phyloP scores from a whole-genome alignment of 2,888 invertebrate species.

The Chrysina gloriosa region DNA sequence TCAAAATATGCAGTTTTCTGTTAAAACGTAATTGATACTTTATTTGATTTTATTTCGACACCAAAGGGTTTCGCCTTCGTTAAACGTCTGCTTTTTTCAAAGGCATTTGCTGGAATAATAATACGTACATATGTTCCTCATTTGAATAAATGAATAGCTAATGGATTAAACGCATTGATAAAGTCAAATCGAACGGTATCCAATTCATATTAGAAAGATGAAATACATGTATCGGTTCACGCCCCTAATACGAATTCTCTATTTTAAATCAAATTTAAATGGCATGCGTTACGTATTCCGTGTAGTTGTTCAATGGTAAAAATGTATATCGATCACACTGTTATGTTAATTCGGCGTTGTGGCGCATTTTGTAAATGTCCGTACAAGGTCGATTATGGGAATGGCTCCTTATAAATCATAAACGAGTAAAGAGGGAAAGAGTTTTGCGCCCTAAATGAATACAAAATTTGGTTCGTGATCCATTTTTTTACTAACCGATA shows the following conservation, averaged over 20 bases:
- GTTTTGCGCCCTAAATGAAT: constrained; percentile 63
- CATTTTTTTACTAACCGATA: constrained; percentile 39
- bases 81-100: background rate
- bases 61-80: constrained; percentile 7
- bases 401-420: constrained; percentile 61
- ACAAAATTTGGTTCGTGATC: constrained; percentile 58
- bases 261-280: constrained; percentile 58
- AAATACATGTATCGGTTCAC: constrained; percentile 56
- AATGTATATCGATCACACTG: constrained; percentile 59
- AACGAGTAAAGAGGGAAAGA: constrained; percentile 50
- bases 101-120: constrained; percentile 43
- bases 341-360: constrained; percentile 64
- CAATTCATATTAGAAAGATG: constrained; percentile 58
- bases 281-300: constrained; percentile 54
- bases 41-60: constrained; percentile 44
- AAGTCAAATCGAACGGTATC: constrained; percentile 57
- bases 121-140: constrained; percentile 54
- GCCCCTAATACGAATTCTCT: constrained; percentile 57
- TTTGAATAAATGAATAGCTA: constrained; percentile 59
- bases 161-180: constrained; percentile 48
- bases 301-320: constrained; percentile 48
- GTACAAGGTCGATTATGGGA: constrained; percentile 64
- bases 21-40: constrained; percentile 57
- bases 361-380: constrained; percentile 37
- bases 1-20: constrained; percentile 42